A percentile compares a stretch with the other conserved stretches of the same genome.
Evolutionary conservation across 2,888 invertebrate genomes (phyloP).

Genomic region (Calameuta idolon): DNA sequence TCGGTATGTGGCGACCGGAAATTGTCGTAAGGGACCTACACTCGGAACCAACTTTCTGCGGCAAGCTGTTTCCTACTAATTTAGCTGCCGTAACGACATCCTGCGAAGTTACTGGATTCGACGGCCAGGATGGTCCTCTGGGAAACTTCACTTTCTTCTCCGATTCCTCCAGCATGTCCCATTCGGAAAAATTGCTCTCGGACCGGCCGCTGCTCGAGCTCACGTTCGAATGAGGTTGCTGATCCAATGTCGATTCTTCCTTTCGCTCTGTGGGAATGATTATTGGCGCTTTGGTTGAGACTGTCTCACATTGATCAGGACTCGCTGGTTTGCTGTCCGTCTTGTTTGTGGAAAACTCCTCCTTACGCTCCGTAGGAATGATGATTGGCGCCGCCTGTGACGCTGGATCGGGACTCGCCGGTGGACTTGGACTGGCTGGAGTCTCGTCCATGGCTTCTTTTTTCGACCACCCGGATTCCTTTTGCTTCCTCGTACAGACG

Average conservation of each 20-base stretch:
- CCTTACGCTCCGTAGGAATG: constrained; percentile 61
- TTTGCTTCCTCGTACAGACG: background rate
- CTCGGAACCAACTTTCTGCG: constrained; percentile 30
- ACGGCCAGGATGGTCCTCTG: constrained; percentile 30
- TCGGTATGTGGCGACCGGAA: constrained; percentile 45
- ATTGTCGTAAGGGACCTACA: constrained; percentile 24
- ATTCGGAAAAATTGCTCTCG: constrained; percentile 36
- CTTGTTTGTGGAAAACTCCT: constrained; percentile 31
- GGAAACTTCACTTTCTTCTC: constrained; percentile 27
- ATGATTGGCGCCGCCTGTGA: constrained; percentile 58
- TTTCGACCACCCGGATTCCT: constrained; percentile 18
- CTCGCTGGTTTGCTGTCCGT: constrained; percentile 43
- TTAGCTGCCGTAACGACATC: constrained; percentile 35
- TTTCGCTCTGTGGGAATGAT: constrained; percentile 51
- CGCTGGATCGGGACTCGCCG: constrained; percentile 54
- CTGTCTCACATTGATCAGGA: constrained; percentile 44
- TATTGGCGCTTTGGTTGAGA: constrained; percentile 41
- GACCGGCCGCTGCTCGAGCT: constrained; percentile 23
- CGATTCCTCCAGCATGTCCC: constrained; percentile 46
- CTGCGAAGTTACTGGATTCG: constrained; percentile 25
- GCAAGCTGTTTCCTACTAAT: constrained; percentile 33
- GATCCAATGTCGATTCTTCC: constrained; percentile 9
- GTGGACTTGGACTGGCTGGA: constrained; percentile 68
- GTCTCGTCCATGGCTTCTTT: constrained; percentile 53
- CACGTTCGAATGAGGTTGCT: constrained; percentile 12